Conservation (phyloP, 2,113 vertebrate species). For the Urocitellus parryii region DNA sequence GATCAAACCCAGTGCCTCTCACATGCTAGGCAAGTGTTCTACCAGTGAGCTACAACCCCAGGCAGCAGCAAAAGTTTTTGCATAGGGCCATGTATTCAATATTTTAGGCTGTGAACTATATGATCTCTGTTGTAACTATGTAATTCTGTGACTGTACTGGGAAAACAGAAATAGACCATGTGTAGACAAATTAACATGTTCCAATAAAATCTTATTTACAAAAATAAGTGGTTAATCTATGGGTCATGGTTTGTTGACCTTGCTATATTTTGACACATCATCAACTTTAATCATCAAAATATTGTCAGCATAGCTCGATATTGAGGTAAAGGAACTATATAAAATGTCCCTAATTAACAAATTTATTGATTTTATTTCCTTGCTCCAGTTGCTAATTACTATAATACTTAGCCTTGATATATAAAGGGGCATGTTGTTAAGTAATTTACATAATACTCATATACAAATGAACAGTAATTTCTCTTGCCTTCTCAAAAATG, state of each 20-base stretch:
- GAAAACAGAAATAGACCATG: background rate
- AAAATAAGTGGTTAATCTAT: background rate
- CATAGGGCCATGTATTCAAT: background rate
- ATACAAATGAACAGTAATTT: background rate
- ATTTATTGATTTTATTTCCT: background rate
- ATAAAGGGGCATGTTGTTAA: background rate
- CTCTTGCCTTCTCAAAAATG: background rate
- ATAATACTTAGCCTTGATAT: background rate
- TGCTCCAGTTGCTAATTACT: background rate
- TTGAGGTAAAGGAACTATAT: background rate
- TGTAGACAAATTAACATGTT: background rate
- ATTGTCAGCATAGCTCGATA: background rate
- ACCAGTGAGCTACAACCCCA: too few relatives aligned
- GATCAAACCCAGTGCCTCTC: too few relatives aligned
- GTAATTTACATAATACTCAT: background rate
- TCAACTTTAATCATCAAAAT: conserved; percentile 6
- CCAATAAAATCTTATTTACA: background rate
- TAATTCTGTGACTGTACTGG: background rate
- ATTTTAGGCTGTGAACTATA: background rate
- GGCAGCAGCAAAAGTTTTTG: background rate
- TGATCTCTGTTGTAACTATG: background rate
- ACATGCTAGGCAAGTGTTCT: too few relatives aligned
- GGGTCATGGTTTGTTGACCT: background rate
- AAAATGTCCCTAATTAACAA: background rate
- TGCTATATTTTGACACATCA: background rate